phyloP scores from a whole-genome alignment of 1,140 invertebrate genomes.

The Andricus grossulariae region DNA sequence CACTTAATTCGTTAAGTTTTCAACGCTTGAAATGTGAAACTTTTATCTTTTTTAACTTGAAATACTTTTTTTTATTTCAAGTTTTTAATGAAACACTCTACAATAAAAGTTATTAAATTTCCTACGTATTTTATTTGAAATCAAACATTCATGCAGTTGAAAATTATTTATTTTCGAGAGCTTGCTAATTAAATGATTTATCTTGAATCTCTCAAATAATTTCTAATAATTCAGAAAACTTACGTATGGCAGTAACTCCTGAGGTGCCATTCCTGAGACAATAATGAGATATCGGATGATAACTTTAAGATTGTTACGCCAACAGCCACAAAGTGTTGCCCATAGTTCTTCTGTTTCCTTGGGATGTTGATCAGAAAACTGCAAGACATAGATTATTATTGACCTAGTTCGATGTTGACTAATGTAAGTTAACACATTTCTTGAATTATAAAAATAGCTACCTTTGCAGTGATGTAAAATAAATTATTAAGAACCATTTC shows the following conservation, averaged over 20 bases:
- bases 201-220: not conserved
- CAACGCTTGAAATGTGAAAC: too few relatives aligned
- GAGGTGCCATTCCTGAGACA: constrained; percentile 95
- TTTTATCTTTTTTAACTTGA: too few relatives aligned
- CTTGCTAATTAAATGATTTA: not conserved
- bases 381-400: constrained; percentile 39
- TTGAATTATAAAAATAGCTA: constrained; percentile 67
- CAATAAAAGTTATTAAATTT: too few relatives aligned
- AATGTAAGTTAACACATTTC: constrained; percentile 8
- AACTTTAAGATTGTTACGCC: constrained; percentile 97
- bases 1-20: not conserved
- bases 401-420: constrained; percentile 19
- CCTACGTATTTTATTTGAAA: too few relatives aligned
- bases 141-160: too few relatives aligned
- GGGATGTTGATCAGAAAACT: constrained; percentile 97
- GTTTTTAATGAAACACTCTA: too few relatives aligned
- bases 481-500: constrained; percentile 99
- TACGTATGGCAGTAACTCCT: constrained; percentile 92
- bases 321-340: constrained; percentile 95
- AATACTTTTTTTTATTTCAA: too few relatives aligned
- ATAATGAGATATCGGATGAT: constrained; percentile 98
- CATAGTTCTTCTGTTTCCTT: constrained; percentile 97
- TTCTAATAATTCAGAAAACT: constrained; percentile 65
- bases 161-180: too few relatives aligned
- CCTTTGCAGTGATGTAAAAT: constrained; percentile 98